These are phyloP conservation scores for Piscicola geometra DNA, from an alignment of 2,888 invertebrate species.

Conservation along the genomic window DNA sequence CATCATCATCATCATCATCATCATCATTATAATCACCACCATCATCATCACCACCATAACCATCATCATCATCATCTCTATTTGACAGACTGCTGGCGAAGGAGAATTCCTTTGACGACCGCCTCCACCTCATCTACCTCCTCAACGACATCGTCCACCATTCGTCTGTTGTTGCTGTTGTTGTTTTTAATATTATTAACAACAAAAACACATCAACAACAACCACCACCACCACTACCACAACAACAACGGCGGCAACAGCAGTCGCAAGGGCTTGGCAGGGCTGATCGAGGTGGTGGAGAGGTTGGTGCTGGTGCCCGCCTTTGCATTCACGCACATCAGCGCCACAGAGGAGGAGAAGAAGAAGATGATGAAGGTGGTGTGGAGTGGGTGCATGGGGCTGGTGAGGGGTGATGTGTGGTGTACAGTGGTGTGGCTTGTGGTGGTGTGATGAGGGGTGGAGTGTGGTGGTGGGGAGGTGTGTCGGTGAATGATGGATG, in stretches of 20 bases:
- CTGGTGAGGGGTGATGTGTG: too few relatives aligned
- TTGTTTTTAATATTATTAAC: background rate
- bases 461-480: too few relatives aligned
- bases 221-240: too few relatives aligned
- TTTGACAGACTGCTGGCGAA: conserved; percentile 63
- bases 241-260: conserved; percentile 57
- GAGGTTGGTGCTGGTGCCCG: conserved; percentile 82
- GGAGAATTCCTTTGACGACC: conserved; percentile 75
- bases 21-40: background rate
- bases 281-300: conserved; percentile 88
- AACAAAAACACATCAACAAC: background rate
- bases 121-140: conserved; percentile 94
- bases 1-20: conserved; percentile 3
- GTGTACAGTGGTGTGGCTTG: too few relatives aligned
- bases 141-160: conserved; percentile 98
- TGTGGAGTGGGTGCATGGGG: too few relatives aligned
- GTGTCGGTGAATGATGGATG: background rate
- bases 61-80: background rate
- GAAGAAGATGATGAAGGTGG: conserved; percentile 77
- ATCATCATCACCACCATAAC: background rate
- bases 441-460: too few relatives aligned
- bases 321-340: conserved; percentile 90
- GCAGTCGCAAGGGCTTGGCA: conserved; percentile 89
- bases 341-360: conserved; percentile 77
- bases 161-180: conserved; percentile 50